Conservation (phyloP, 2,888 invertebrate species). For the Arctia plantaginis region DNA sequence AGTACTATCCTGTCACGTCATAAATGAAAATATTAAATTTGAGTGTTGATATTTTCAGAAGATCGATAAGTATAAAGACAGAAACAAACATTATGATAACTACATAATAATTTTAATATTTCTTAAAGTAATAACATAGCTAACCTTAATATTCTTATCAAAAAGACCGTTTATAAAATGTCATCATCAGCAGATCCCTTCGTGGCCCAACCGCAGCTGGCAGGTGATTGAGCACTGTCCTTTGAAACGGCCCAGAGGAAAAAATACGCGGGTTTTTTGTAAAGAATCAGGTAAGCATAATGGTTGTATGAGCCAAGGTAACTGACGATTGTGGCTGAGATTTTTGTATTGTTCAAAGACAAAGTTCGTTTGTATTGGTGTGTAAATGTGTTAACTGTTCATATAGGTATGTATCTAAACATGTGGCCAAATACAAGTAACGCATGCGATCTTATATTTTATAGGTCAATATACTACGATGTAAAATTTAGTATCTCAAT, state of each 20-base stretch:
- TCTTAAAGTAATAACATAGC: background rate
- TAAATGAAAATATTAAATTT: too few species aligned
- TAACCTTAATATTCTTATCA: background rate
- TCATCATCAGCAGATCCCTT: constrained; percentile 28
- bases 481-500: too few species aligned
- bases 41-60: too few species aligned
- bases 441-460: background rate
- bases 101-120: too few species aligned
- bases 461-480: too few species aligned
- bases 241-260: constrained; percentile 78
- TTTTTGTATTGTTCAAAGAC: constrained; percentile 30
- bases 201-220: constrained; percentile 62
- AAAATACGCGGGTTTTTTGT: constrained; percentile 78
- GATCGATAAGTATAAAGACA: too few species aligned
- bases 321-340: constrained; percentile 54
- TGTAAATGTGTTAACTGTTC: background rate
- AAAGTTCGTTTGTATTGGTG: constrained; percentile 5
- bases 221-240: constrained; percentile 81
- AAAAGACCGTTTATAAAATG: background rate
- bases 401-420: background rate
- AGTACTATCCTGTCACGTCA: too few species aligned
- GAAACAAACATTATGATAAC: too few species aligned
- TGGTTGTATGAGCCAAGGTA: constrained; percentile 62
- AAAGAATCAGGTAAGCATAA: constrained; percentile 72
- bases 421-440: background rate